phyloP scores from a whole-genome alignment of 2,113 vertebrate genomes.

The Odontesthes bonariensis region DNA sequence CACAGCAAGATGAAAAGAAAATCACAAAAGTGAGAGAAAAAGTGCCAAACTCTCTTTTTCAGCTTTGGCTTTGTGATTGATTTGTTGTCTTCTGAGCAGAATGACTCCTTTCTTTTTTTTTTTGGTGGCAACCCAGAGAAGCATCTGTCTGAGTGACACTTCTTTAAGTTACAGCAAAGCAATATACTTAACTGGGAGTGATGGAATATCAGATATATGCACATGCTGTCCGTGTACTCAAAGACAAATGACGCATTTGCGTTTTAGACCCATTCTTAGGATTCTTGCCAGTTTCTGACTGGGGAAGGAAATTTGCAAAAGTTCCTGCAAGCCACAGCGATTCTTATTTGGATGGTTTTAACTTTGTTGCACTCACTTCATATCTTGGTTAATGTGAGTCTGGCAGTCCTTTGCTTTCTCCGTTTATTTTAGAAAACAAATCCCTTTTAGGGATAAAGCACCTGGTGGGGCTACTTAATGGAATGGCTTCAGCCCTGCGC shows the following conservation, averaged over 20 bases:
- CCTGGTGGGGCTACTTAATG: slow-evolving; percentile 90
- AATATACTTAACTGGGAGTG: neutral
- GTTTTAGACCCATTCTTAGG: neutral
- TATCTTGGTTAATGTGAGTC: slow-evolving; percentile 73
- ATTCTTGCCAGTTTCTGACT: slow-evolving; percentile 31
- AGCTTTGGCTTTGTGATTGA: slow-evolving; percentile 21
- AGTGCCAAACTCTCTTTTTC: slow-evolving; percentile 45
- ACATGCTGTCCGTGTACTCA: neutral
- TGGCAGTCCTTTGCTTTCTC: slow-evolving; percentile 66
- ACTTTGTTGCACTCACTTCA: slow-evolving; percentile 63
- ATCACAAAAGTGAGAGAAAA: slow-evolving; percentile 63
- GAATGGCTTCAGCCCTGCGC: slow-evolving; percentile 93
- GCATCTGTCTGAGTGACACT: slow-evolving; percentile 25
- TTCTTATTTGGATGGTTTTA: slow-evolving; percentile 69
- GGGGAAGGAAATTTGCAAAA: slow-evolving; percentile 40
- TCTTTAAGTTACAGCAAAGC: slow-evolving; percentile 1
- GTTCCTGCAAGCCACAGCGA: slow-evolving; percentile 37
- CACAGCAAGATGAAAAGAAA: slow-evolving; percentile 74
- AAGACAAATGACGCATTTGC: slow-evolving; percentile 16
- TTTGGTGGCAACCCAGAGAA: slow-evolving; percentile 3
- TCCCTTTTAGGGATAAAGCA: slow-evolving; percentile 87
- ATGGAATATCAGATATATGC: neutral
- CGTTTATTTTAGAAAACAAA: slow-evolving; percentile 82
- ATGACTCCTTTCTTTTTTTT: slow-evolving; percentile 10
- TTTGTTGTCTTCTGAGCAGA: slow-evolving; percentile 4